Conservation (phyloP, 2,888 invertebrate species). For the Campaea margaritaria region DNA sequence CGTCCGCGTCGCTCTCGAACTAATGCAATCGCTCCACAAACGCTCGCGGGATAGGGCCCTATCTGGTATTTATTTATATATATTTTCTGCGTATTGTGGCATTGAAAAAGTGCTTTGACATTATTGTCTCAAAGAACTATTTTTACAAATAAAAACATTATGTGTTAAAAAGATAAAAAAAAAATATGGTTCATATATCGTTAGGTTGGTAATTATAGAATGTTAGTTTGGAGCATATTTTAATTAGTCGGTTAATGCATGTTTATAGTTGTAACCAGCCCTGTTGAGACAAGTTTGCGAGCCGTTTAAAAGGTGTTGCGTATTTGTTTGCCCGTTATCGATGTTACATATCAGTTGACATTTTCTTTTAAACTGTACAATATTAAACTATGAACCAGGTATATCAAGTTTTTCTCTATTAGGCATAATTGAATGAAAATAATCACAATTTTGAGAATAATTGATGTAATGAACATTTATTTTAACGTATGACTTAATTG, state of each 20-base stretch:
- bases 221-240: slow-evolving; percentile 79
- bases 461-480: background rate
- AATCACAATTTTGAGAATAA: slow-evolving; percentile 8
- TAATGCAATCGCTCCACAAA: slow-evolving; percentile 8
- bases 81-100: slow-evolving; percentile 40
- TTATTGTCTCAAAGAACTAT: slow-evolving; percentile 75
- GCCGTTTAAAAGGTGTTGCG: slow-evolving; percentile 56
- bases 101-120: slow-evolving; percentile 66
- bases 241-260: slow-evolving; percentile 82
- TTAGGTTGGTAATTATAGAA: slow-evolving; percentile 79
- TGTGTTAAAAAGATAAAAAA: slow-evolving; percentile 66
- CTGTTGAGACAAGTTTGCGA: slow-evolving; percentile 62
- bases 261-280: slow-evolving; percentile 77
- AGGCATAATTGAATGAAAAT: slow-evolving; percentile 15
- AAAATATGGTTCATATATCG: slow-evolving; percentile 70
- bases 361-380: slow-evolving; percentile 25
- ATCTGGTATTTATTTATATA: slow-evolving; percentile 18
- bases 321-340: slow-evolving; percentile 61
- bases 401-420: slow-evolving; percentile 4
- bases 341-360: slow-evolving; percentile 17
- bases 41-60: slow-evolving; percentile 7
- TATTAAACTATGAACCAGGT: slow-evolving; percentile 1
- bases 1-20: background rate
- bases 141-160: slow-evolving; percentile 75
- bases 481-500: too few relatives aligned